A percentile compares a stretch with the other conserved stretches of the same genome.
Conservation (phyloP, 2,113 vertebrate genomes). For the Halichoerus grypus region DNA sequence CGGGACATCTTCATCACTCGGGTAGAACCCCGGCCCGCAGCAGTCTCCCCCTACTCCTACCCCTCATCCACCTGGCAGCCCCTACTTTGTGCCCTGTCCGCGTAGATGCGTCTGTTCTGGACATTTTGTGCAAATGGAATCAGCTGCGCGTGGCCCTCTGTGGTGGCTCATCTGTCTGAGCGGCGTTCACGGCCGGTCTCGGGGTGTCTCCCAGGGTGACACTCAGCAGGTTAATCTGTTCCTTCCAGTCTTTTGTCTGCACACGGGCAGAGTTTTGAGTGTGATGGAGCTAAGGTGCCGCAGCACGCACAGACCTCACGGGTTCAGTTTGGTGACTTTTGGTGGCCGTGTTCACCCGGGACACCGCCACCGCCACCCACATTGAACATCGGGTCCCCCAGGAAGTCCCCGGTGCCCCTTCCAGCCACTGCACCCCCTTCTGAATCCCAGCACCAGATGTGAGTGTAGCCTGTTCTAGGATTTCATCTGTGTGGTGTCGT, state of each 20-base stretch:
- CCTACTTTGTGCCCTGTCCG: fast-evolving
- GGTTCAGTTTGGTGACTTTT: not conserved
- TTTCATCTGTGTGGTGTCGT: not conserved
- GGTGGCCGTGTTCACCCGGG: too few relatives aligned
- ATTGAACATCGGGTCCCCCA: not conserved
- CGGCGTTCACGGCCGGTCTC: fast-evolving
- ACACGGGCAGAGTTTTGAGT: fast-evolving
- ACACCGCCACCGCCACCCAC: not conserved
- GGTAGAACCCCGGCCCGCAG: fast-evolving
- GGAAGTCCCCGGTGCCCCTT: not conserved
- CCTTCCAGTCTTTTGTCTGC: too few relatives aligned
- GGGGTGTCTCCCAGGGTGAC: not conserved
- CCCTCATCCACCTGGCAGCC: not conserved
- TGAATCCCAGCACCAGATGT: not conserved
- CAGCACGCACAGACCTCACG: too few relatives aligned
- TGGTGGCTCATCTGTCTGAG: not conserved
- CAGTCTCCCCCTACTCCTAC: fast-evolving
- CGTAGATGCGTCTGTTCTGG: not conserved
- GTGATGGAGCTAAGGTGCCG: not conserved
- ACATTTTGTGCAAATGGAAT: fast-evolving
- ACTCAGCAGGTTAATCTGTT: not conserved
- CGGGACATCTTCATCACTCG: not conserved
- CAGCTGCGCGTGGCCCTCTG: fast-evolving
- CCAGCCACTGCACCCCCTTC: too few relatives aligned
- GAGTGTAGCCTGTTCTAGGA: not conserved